Evolutionary conservation across 1,140 invertebrate genomes (phyloP).

Genomic region (Aricia agestis): DNA sequence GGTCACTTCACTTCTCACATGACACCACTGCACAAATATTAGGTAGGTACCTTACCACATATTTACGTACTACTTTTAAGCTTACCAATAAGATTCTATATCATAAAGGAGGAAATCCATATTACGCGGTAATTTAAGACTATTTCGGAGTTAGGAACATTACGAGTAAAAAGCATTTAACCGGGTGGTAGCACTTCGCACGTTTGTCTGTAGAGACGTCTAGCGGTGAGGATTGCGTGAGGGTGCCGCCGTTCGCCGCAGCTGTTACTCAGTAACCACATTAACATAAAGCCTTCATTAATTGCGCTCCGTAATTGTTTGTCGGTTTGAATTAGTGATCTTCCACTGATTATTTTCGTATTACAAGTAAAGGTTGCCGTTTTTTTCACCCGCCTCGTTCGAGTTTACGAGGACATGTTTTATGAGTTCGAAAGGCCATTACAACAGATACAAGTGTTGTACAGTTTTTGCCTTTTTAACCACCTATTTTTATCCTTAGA

Average conservation of each 20-base stretch:
- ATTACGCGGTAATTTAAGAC: too few relatives aligned
- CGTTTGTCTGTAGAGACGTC: background rate
- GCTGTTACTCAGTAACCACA: conserved; percentile 58
- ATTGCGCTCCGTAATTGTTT: conserved; percentile 58
- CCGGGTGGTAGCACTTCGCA: background rate
- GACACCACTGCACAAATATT: too few relatives aligned
- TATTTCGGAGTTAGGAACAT: too few relatives aligned
- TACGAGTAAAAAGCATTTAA: background rate
- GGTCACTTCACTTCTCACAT: too few relatives aligned
- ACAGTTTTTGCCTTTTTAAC: background rate
- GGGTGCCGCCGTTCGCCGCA: conserved; percentile 58
- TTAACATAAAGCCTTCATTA: conserved; percentile 67
- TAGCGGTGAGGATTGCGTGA: conserved; percentile 45
- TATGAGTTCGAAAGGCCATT: background rate
- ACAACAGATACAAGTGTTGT: conserved; percentile 1
- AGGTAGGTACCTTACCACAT: too few relatives aligned
- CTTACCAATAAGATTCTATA: too few relatives aligned
- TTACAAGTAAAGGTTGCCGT: conserved; percentile 5
- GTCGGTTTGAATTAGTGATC: conserved; percentile 38
- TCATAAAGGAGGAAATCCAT: too few relatives aligned
- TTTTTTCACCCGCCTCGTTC: conserved; percentile 1
- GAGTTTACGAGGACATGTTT: background rate
- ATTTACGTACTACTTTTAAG: too few relatives aligned
- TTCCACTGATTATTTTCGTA: conserved; percentile 21
- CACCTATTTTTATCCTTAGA: background rate